Percentiles rank a stretch among this genome's conserved stretches.
phyloP scores from a whole-genome alignment of 2,888 invertebrate species.

The Taphrorychus bicolor region DNA sequence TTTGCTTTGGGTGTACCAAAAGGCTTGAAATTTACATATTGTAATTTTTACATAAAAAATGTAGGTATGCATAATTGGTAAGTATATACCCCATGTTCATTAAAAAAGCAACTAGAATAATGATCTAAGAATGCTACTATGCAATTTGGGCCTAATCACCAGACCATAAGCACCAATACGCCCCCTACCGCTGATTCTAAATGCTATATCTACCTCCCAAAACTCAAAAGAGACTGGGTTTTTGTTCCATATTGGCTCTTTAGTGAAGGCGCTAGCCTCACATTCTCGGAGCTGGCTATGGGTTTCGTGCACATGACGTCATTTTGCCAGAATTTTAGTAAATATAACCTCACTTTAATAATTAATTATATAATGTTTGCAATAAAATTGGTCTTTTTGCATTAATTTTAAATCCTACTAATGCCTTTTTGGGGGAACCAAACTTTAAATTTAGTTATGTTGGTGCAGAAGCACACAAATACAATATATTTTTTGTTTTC shows the following conservation, averaged over 20 bases:
- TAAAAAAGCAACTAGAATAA: too few relatives aligned
- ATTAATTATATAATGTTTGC: too few relatives aligned
- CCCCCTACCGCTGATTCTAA: slow-evolving; percentile 93
- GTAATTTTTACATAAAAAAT: slow-evolving; percentile 43
- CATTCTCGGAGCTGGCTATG: slow-evolving; percentile 96
- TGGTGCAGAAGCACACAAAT: too few relatives aligned
- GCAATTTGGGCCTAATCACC: slow-evolving; percentile 62
- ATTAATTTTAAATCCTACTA: too few relatives aligned
- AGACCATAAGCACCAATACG: slow-evolving; percentile 98
- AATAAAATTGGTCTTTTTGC: too few relatives aligned
- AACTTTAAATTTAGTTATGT: too few relatives aligned
- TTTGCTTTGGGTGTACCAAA: slow-evolving; percentile 91
- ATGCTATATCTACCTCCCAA: slow-evolving; percentile 96
- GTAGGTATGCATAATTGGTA: too few relatives aligned
- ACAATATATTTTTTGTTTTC: too few relatives aligned
- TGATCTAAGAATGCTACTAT: too few relatives aligned
- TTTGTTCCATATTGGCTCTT: slow-evolving; percentile 95
- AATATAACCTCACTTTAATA: neutral
- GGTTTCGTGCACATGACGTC: slow-evolving; percentile 75
- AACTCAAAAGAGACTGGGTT: slow-evolving; percentile 84
- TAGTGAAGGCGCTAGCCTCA: slow-evolving; percentile 94
- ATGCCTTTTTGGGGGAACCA: too few relatives aligned
- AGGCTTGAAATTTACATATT: too few relatives aligned
- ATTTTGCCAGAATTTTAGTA: neutral
- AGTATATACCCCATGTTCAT: too few relatives aligned